A percentile compares a stretch with the other conserved stretches of the same genome.
phyloP scores from a whole-genome alignment of 2,113 vertebrate species.

The Semicossyphus pulcher region DNA sequence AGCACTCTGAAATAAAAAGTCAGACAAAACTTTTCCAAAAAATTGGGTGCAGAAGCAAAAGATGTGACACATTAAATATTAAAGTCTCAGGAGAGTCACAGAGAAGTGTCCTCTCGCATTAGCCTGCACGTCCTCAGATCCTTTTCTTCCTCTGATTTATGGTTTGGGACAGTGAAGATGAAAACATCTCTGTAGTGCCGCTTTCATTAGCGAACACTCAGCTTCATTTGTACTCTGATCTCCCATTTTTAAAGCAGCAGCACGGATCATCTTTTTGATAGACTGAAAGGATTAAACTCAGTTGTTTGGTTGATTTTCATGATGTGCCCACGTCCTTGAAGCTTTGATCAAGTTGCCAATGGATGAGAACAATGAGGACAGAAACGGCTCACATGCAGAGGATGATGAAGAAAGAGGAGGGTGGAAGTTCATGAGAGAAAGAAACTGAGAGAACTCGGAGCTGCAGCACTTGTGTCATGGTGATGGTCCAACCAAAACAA shows the following conservation, averaged over 20 bases:
- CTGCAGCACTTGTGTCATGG: slow-evolving; percentile 34
- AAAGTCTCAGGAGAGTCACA: slow-evolving; percentile 23
- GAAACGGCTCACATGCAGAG: not conserved
- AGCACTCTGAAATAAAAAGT: slow-evolving; percentile 8
- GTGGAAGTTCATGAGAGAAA: slow-evolving; percentile 29
- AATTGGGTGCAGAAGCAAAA: slow-evolving; percentile 26
- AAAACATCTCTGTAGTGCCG: slow-evolving; percentile 4
- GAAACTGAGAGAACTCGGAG: slow-evolving; percentile 50
- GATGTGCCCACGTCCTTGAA: not conserved
- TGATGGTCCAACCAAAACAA: slow-evolving; percentile 59
- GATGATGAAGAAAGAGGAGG: slow-evolving; percentile 1
- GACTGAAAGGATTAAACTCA: not conserved
- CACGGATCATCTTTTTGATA: not conserved
- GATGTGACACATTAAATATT: slow-evolving; percentile 60
- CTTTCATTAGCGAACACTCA: not conserved
- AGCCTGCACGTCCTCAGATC: slow-evolving; percentile 36
- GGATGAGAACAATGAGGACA: slow-evolving; percentile 10
- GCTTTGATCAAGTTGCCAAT: not conserved
- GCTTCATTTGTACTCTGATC: not conserved
- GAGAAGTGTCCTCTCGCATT: slow-evolving; percentile 30
- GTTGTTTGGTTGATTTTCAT: not conserved
- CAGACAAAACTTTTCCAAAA: slow-evolving; percentile 11
- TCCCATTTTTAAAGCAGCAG: not conserved
- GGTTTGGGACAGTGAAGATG: slow-evolving; percentile 5
- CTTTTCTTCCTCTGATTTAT: slow-evolving; percentile 29